Percentiles rank a stretch among this genome's conserved stretches.
phyloP scores from a whole-genome alignment of 2,888 invertebrate genomes.

The Scelioninae gen. 1 region DNA sequence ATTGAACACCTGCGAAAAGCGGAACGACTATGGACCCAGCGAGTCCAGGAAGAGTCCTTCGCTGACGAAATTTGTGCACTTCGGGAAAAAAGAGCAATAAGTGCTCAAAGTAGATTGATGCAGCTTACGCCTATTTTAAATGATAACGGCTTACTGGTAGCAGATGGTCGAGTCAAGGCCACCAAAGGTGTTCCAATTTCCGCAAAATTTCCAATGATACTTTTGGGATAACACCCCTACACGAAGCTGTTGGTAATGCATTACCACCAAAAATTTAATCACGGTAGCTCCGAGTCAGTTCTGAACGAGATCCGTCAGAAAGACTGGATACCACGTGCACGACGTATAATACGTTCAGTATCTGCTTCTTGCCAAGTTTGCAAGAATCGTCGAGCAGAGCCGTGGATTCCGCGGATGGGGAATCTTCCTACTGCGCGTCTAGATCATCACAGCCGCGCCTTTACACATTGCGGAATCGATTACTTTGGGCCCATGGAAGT shows the following conservation, averaged over 20 bases:
- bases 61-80: too few species aligned
- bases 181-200: not conserved
- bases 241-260: slow-evolving; percentile 1
- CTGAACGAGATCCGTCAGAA: slow-evolving; percentile 19
- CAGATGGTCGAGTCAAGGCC: not conserved
- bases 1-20: too few species aligned
- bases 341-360: not conserved
- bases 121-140: not conserved
- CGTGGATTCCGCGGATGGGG: slow-evolving; percentile 28
- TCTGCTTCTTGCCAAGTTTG: slow-evolving; percentile 34
- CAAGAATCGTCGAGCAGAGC: slow-evolving; percentile 37
- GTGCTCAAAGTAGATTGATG: not conserved
- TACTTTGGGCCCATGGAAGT: slow-evolving; percentile 67
- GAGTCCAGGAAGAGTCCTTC: too few species aligned
- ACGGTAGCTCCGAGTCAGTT: slow-evolving; percentile 18
- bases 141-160: not conserved
- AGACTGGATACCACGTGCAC: slow-evolving; percentile 1
- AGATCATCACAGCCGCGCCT: not conserved
- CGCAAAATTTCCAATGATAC: not conserved
- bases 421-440: not conserved
- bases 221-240: not conserved
- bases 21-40: too few species aligned
- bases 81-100: too few species aligned
- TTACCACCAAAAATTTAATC: slow-evolving; percentile 5
- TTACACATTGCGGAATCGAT: slow-evolving; percentile 3